Evolutionary conservation across 2,888 invertebrate species (phyloP).

Genomic region (Synergus umbraculus): DNA sequence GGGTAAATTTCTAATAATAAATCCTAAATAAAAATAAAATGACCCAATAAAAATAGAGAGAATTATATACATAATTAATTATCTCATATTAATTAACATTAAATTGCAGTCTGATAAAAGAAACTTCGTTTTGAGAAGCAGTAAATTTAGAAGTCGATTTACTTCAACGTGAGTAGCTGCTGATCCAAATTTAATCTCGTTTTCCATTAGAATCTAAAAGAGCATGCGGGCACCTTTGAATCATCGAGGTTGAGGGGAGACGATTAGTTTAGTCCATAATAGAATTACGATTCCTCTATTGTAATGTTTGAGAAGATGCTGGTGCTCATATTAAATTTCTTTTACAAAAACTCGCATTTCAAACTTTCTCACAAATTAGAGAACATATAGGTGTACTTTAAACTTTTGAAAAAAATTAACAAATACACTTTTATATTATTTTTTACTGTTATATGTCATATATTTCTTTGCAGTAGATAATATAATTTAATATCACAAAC

Average conservation of each 20-base stretch:
- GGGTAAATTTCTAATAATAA: no score
- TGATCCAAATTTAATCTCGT: conserved; percentile 25
- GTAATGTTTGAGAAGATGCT: conserved; percentile 26
- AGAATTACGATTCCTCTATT: conserved; percentile 16
- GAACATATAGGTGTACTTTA: background rate
- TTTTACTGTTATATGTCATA: background rate
- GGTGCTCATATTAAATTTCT: conserved; percentile 13
- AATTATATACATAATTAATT: no score
- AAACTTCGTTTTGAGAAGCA: background rate
- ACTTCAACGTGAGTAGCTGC: background rate
- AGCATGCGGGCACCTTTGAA: conserved; percentile 37
- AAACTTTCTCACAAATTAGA: background rate
- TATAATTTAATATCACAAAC: no score
- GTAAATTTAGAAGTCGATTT: conserved; percentile 3
- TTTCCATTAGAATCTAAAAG: conserved; percentile 19
- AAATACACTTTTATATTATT: background rate
- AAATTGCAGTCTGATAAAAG: background rate
- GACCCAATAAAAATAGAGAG: no score
- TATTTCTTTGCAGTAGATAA: background rate
- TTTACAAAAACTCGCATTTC: background rate
- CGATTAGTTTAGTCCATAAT: conserved; percentile 13
- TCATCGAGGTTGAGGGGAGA: conserved; percentile 28
- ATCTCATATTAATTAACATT: background rate
- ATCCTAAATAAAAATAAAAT: no score
- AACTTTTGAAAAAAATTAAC: background rate